Conservation (phyloP, 1,140 invertebrate genomes). For the Brachionus paranguensis region DNA sequence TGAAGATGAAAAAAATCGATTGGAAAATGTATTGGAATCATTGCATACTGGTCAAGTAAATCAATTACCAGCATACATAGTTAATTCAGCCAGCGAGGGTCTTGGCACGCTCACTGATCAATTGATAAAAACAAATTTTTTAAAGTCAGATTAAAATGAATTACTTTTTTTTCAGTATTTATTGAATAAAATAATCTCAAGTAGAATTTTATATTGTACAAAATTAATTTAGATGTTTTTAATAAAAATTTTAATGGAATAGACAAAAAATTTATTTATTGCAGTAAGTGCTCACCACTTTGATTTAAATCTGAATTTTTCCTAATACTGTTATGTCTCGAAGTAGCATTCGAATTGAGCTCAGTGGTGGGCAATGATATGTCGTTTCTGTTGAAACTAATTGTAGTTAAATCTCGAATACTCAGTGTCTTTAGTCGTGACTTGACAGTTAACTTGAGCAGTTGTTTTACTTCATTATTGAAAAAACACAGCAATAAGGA, state of each 20-base stretch:
- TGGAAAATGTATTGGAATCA: conserved; percentile 10
- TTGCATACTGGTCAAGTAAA: conserved; percentile 16
- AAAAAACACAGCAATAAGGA: not conserved
- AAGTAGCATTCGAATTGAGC: not conserved
- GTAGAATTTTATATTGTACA: not conserved
- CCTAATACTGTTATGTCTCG: not conserved
- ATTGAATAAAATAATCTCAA: not conserved
- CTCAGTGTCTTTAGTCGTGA: not conserved
- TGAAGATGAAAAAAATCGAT: not conserved
- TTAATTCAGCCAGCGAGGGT: conserved; percentile 34
- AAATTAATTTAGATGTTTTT: conserved; percentile 2
- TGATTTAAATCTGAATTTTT: not conserved
- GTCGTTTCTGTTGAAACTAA: not conserved
- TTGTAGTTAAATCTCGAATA: not conserved
- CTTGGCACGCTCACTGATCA: conserved; percentile 15
- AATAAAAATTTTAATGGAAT: not conserved
- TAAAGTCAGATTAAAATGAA: not conserved
- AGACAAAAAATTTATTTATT: not conserved
- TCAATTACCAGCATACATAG: conserved; percentile 23
- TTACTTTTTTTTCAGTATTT: not conserved
- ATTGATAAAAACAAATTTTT: conserved; percentile 33
- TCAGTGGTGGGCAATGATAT: not conserved
- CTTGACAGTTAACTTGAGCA: not conserved
- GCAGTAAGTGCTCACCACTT: not conserved
- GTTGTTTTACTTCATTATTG: conserved; percentile 36